Percentiles rank a stretch among this genome's conserved stretches.
Evolutionary conservation across 2,113 vertebrate species (phyloP).

Genomic region (Dissostichus mawsoni): DNA sequence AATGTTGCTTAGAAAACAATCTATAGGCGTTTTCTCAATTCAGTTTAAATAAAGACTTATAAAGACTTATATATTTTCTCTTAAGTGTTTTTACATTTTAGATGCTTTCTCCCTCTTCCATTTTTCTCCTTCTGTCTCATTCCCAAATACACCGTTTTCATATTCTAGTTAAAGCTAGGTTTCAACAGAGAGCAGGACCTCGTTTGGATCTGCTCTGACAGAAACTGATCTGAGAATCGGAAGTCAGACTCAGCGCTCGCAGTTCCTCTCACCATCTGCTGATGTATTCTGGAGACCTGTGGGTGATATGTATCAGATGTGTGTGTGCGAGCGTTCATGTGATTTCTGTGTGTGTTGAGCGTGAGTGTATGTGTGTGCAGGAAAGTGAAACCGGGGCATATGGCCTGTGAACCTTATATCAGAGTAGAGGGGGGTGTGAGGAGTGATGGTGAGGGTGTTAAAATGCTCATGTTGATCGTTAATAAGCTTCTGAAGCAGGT

Average conservation of each 20-base stretch:
- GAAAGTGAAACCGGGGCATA: slow-evolving; percentile 58
- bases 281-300: slow-evolving; percentile 62
- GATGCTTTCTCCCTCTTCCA: background rate
- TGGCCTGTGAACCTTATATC: slow-evolving; percentile 69
- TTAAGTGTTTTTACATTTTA: too few relatives aligned
- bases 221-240: background rate
- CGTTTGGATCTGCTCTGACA: background rate
- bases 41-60: too few relatives aligned
- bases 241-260: slow-evolving; percentile 18
- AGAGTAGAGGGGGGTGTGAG: slow-evolving; percentile 20
- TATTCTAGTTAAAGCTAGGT: background rate
- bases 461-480: background rate
- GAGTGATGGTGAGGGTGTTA: slow-evolving; percentile 11
- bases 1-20: too few relatives aligned
- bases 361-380: slow-evolving; percentile 53
- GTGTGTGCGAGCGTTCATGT: slow-evolving; percentile 1
- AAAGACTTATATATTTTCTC: background rate
- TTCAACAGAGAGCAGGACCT: background rate
- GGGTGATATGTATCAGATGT: slow-evolving; percentile 46
- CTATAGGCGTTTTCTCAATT: too few relatives aligned
- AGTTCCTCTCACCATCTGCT: slow-evolving; percentile 75
- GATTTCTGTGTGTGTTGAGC: slow-evolving; percentile 35
- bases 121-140: background rate
- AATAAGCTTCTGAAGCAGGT: background rate
- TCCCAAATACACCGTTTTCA: background rate